Conservation (phyloP, 2,113 vertebrate species). For the Triplophysa dalaica region DNA sequence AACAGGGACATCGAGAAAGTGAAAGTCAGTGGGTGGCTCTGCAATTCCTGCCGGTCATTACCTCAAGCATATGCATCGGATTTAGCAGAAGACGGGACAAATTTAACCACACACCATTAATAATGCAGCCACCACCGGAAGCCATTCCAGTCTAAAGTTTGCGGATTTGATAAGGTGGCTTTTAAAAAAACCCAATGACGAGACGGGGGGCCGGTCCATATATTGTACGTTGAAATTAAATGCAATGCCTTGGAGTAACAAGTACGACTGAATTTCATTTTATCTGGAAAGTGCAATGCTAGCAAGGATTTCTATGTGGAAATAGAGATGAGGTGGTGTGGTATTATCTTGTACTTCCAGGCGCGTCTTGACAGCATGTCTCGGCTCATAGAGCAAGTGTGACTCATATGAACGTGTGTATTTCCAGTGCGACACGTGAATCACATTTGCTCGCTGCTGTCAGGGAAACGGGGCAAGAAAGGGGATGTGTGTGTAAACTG, state of each 20-base stretch:
- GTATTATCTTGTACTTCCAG: slow-evolving; percentile 37
- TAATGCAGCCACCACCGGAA: slow-evolving; percentile 52
- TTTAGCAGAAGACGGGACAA: slow-evolving; percentile 50
- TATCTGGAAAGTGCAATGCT: neutral
- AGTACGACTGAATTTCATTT: neutral
- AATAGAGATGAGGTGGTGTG: slow-evolving; percentile 33
- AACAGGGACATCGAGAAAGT: slow-evolving; percentile 43
- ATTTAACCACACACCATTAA: slow-evolving; percentile 57
- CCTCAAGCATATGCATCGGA: slow-evolving; percentile 52
- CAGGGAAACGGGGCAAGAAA: neutral
- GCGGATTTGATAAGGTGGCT: slow-evolving; percentile 33
- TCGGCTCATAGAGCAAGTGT: slow-evolving; percentile 15
- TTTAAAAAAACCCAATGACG: slow-evolving; percentile 9
- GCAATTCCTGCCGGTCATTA: slow-evolving; percentile 52
- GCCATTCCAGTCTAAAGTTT: slow-evolving; percentile 48
- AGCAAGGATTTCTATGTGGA: slow-evolving; percentile 10
- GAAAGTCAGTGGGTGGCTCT: slow-evolving; percentile 35
- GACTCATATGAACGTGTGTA: slow-evolving; percentile 41
- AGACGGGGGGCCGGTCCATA: neutral
- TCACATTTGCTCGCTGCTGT: neutral
- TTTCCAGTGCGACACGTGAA: slow-evolving; percentile 3
- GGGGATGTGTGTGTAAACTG: neutral
- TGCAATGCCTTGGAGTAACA: neutral
- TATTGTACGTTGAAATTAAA: neutral
- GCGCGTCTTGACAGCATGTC: slow-evolving; percentile 24